A percentile compares a stretch with the other conserved stretches of the same genome.
These are phyloP conservation scores for Bubo blakistoni DNA, from an alignment of 2,113 vertebrate genomes.

Conservation along the genomic window DNA sequence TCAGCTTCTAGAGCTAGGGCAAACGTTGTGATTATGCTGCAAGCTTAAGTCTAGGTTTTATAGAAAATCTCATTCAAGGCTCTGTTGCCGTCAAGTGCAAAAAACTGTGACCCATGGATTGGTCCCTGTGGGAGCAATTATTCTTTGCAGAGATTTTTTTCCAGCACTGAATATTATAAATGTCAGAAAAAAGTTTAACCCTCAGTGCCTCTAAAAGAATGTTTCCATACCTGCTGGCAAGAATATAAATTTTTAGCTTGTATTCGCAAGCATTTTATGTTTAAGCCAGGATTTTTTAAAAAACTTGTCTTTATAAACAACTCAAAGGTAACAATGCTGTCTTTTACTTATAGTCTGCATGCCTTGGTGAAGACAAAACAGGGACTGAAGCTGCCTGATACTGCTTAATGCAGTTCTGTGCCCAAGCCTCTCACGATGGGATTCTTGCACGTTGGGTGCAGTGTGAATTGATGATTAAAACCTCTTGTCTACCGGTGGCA, in stretches of 20 bases:
- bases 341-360: background rate
- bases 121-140: slow-evolving; percentile 95
- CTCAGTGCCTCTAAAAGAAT: slow-evolving; percentile 71
- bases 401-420: background rate
- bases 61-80: slow-evolving; percentile 69
- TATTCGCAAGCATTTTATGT: slow-evolving; percentile 28
- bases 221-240: slow-evolving; percentile 47
- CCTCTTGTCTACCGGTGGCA: background rate
- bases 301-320: background rate
- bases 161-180: slow-evolving; percentile 74
- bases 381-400: background rate
- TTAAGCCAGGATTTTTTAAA: background rate
- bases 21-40: slow-evolving; percentile 54
- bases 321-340: background rate
- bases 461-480: background rate
- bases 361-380: background rate
- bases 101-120: slow-evolving; percentile 76
- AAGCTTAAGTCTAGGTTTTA: slow-evolving; percentile 60
- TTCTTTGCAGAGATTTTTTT: slow-evolving; percentile 65
- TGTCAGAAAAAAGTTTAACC: slow-evolving; percentile 81
- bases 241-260: slow-evolving; percentile 9
- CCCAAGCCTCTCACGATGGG: background rate
- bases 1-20: slow-evolving; percentile 22
- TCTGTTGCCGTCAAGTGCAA: slow-evolving; percentile 72
- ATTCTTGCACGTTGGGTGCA: fast-evolving